phyloP scores from a whole-genome alignment of 2,113 vertebrate genomes.

The Erythrocercus mccallii region DNA sequence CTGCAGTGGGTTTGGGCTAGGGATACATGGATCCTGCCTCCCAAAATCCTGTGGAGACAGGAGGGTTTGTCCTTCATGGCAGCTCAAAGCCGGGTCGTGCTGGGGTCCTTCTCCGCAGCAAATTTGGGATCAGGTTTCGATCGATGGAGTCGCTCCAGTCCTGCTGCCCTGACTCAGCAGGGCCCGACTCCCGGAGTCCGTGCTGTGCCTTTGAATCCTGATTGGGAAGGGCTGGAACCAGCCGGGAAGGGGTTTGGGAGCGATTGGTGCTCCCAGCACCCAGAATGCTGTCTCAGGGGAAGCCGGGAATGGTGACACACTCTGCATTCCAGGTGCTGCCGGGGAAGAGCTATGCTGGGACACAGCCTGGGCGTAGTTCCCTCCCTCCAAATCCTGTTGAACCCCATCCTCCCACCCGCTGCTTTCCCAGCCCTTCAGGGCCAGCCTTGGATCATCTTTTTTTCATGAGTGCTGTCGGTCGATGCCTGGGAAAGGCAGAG shows the following conservation, averaged over 20 bases:
- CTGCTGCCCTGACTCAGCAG: slow-evolving; percentile 51
- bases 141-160: background rate
- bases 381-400: background rate
- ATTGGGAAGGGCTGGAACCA: background rate
- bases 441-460: background rate
- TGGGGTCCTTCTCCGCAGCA: background rate
- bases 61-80: background rate
- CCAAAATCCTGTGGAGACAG: background rate
- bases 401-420: background rate
- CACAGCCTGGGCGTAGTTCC: accelerated
- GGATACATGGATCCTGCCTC: accelerated
- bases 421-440: background rate
- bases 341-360: background rate
- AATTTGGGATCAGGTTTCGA: background rate
- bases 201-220: accelerated
- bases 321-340: background rate
- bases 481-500: background rate
- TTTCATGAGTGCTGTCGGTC: background rate
- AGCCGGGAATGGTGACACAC: accelerated
- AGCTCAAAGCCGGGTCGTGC: background rate
- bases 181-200: background rate
- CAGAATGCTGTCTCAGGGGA: accelerated
- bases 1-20: accelerated
- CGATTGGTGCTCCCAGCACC: accelerated
- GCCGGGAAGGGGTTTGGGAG: background rate